Conservation (phyloP, 2,113 vertebrate genomes). For the Monopterus albus region DNA sequence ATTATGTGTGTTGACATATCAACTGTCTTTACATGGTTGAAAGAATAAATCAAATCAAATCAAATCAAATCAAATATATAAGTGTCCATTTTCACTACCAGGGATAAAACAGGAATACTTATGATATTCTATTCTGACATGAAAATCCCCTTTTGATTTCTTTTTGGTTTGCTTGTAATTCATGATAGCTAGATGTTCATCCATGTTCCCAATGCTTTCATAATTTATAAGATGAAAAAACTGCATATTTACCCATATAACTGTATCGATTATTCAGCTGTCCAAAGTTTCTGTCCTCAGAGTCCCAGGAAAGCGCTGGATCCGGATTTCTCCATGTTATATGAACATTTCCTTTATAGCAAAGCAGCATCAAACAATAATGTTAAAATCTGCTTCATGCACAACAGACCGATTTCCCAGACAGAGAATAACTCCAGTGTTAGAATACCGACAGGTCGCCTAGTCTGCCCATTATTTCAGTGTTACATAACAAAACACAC, state of each 20-base stretch:
- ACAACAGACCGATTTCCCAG: conserved; percentile 25
- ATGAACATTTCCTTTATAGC: conserved; percentile 79
- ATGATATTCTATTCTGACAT: no score
- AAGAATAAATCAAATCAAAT: no score
- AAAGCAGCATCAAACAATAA: conserved; percentile 40
- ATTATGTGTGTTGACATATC: no score
- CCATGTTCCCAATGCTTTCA: not conserved
- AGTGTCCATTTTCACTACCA: no score
- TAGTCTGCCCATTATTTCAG: conserved; percentile 44
- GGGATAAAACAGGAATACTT: no score
- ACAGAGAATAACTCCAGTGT: conserved; percentile 31
- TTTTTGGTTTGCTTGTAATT: not conserved
- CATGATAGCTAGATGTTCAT: no score
- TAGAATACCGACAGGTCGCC: conserved; percentile 1
- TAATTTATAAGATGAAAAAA: not conserved
- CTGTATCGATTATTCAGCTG: conserved; percentile 54
- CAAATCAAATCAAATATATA: no score
- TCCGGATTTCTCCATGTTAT: conserved; percentile 72
- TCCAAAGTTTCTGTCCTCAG: conserved; percentile 36
- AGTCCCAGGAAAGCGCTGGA: conserved; percentile 56
- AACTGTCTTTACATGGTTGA: no score
- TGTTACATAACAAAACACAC: conserved; percentile 23
- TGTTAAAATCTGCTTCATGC: conserved; percentile 9
- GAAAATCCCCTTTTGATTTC: no score
- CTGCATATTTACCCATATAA: conserved; percentile 77